Evolutionary conservation across 2,888 invertebrate genomes (phyloP).

Genomic region (Asteroscopus sphinx): DNA sequence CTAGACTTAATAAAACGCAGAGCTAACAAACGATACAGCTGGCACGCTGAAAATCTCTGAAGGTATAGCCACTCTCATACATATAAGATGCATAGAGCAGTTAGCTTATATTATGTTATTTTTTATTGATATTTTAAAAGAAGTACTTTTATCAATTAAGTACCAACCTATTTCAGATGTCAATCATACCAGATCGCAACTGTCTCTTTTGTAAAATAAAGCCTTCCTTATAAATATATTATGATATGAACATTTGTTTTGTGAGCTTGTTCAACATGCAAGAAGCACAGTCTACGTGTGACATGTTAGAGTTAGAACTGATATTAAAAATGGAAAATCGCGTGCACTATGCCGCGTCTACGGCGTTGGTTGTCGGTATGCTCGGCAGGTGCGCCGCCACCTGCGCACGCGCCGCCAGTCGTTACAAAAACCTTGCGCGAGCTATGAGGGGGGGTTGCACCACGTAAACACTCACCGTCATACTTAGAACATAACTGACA

Average conservation of each 20-base stretch:
- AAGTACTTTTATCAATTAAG: no score
- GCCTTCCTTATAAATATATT: not conserved
- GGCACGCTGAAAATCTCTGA: slow-evolving; percentile 12
- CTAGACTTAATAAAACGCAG: slow-evolving; percentile 73
- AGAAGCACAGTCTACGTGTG: not conserved
- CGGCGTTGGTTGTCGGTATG: slow-evolving; percentile 72
- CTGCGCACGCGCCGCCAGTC: slow-evolving; percentile 85
- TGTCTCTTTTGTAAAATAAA: not conserved
- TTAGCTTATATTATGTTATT: no score
- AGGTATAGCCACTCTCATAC: not conserved
- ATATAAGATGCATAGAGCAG: no score
- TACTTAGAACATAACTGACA: slow-evolving; percentile 65
- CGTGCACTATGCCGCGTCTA: slow-evolving; percentile 80
- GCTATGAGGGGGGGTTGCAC: slow-evolving; percentile 66
- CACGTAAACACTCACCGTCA: slow-evolving; percentile 64
- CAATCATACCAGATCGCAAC: no score
- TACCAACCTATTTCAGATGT: no score
- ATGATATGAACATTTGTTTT: not conserved
- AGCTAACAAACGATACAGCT: slow-evolving; percentile 60
- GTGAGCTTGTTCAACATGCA: not conserved
- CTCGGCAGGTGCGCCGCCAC: slow-evolving; percentile 88
- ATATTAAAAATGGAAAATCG: slow-evolving; percentile 63
- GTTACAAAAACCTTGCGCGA: slow-evolving; percentile 82
- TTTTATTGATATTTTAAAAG: no score
- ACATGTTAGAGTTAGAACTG: slow-evolving; percentile 4